Conservation (phyloP, 2,888 invertebrate genomes). For the Macaria notata region DNA sequence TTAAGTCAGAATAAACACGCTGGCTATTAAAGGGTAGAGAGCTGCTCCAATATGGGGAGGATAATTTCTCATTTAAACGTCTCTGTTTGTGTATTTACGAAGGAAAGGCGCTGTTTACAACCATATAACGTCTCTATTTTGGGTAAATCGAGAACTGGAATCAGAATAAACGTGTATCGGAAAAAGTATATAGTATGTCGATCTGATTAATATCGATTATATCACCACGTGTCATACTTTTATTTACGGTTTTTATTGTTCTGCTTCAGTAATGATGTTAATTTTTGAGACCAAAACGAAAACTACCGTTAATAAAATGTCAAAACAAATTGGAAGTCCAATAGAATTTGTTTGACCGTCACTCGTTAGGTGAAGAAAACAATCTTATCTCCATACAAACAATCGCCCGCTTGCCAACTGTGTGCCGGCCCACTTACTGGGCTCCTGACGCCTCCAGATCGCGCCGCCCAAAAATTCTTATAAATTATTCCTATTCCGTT, state of each 20-base stretch:
- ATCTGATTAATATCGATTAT: too few species aligned
- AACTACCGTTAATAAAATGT: too few species aligned
- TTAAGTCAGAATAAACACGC: conserved; percentile 32
- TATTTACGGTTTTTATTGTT: too few species aligned
- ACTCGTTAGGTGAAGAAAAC: conserved; percentile 2
- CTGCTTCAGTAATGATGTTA: too few species aligned
- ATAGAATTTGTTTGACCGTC: neutral
- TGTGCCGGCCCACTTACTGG: neutral
- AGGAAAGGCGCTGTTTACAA: too few species aligned
- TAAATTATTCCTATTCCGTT: conserved; percentile 68
- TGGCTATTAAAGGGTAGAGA: conserved; percentile 22
- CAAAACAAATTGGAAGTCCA: too few species aligned
- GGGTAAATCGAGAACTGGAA: too few species aligned
- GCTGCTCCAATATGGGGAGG: conserved; percentile 1
- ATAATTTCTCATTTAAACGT: conserved; percentile 1
- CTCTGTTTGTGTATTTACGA: neutral
- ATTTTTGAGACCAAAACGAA: too few species aligned
- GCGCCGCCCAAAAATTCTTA: conserved; percentile 54
- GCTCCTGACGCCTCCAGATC: conserved; percentile 24
- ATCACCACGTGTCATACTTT: too few species aligned
- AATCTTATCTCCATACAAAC: conserved; percentile 8
- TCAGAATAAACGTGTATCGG: too few species aligned
- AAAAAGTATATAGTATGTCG: too few species aligned
- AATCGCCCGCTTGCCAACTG: neutral
- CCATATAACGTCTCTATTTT: too few species aligned